These are phyloP conservation scores for Sinelater perroti DNA, from an alignment of 2,888 invertebrate genomes.

Conservation along the genomic window DNA sequence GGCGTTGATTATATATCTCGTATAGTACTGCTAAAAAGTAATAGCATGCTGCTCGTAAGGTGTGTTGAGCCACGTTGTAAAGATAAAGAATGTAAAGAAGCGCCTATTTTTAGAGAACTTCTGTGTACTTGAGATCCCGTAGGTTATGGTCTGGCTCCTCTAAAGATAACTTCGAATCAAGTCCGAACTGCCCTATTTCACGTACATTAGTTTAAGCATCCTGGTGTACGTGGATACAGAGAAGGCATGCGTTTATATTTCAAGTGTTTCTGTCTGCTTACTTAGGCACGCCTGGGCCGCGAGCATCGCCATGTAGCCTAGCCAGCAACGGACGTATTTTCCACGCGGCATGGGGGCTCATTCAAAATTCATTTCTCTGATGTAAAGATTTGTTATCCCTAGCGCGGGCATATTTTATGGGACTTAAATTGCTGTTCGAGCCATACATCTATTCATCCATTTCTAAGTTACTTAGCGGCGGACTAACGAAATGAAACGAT, in stretches of 20 bases:
- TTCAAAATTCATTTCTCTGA: slow-evolving; percentile 31
- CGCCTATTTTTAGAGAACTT: too few species aligned
- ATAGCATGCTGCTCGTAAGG: too few species aligned
- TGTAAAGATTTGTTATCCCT: slow-evolving; percentile 6
- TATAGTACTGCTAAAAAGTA: too few species aligned
- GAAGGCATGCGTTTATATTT: slow-evolving; percentile 34
- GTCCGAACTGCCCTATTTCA: slow-evolving; percentile 12
- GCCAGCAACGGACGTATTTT: too few species aligned
- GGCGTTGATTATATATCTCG: too few species aligned
- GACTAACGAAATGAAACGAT: slow-evolving; percentile 24
- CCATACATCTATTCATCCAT: background rate
- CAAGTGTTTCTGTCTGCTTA: slow-evolving; percentile 30
- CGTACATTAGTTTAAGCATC: slow-evolving; percentile 9
- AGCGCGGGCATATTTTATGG: slow-evolving; percentile 14
- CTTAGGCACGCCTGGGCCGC: slow-evolving; percentile 27
- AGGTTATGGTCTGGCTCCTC: slow-evolving; percentile 15
- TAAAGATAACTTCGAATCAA: slow-evolving; percentile 13
- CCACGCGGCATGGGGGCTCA: slow-evolving; percentile 21
- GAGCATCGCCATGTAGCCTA: too few species aligned
- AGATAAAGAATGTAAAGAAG: too few species aligned
- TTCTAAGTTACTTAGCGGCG: slow-evolving; percentile 11
- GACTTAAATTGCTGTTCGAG: slow-evolving; percentile 19
- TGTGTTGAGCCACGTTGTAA: too few species aligned
- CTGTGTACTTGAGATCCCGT: slow-evolving; percentile 11
- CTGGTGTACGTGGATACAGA: slow-evolving; percentile 20